Base-by-base conservation (phyloP, 1,140 invertebrate genomes). In the Leptonema lineaticorne region DNA sequence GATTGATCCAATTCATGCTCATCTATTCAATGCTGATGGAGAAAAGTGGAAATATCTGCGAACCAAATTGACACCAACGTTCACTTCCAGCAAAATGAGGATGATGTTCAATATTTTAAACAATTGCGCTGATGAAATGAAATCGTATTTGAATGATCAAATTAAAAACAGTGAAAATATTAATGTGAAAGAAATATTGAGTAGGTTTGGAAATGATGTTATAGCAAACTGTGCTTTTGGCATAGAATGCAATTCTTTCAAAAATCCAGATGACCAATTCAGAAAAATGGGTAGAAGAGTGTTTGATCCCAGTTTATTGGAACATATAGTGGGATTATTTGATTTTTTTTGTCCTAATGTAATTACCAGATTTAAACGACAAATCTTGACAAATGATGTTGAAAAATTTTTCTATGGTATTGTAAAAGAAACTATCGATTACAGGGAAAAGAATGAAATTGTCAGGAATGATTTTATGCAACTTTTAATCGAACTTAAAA, bases 11-110 rank as follows among this genome's bases (percentile, higher is more conserved):
- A 69, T 86, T 0, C 78, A 81, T 7, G 74, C 72, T 0, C 78
- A 79, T 16, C 48, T 84, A 5, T 80, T 84, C 28, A 77, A 76
- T 50, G 74, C 82, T 0, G 78, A 82, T 37, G 80, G 78, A 0
- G 77, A 79, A 66, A 77, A 76, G 11, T 88, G 87, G 87, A 82
- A 82, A 62, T 73, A 79, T 20, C 73, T 88, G 2, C 75, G 87
- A 20, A 77, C 73, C 20, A 82, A 82, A 30, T 74, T 88, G 0
- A 82, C 83, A 1, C 84, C 85, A 2, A 75, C 86, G 1, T 88
- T 88, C 69, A 85, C 85, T 0, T 82, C 85, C 0, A 82, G 81
- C 0, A 87, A 86, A 75, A 79, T 89, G 69, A 87, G 84, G 73
- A 76, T 76, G 16, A 86, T 87, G 82, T 74, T 81, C 26, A 74